phyloP scores from a whole-genome alignment of 2,888 invertebrate species.

The Pyrochroa serraticornis region DNA sequence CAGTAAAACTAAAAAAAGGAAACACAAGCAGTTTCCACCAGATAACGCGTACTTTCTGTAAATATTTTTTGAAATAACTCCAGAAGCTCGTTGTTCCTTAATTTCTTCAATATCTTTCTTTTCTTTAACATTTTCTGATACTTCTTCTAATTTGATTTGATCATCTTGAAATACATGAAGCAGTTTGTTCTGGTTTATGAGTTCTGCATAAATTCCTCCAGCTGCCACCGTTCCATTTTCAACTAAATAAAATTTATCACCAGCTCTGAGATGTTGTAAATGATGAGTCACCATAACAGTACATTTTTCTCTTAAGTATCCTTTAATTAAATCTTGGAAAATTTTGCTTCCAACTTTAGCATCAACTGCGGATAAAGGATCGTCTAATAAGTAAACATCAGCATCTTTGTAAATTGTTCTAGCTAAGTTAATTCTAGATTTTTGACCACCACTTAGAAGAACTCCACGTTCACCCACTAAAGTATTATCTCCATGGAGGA shows the following conservation, averaged over 20 bases:
- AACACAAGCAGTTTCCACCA: constrained; percentile 68
- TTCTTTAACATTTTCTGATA: constrained; percentile 31
- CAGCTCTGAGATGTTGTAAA: constrained; percentile 67
- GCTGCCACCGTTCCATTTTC: constrained; percentile 54
- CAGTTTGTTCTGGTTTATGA: not conserved
- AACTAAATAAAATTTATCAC: constrained; percentile 62
- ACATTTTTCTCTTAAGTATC: constrained; percentile 68
- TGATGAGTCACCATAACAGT: constrained; percentile 77
- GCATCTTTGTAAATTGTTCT: constrained; percentile 71
- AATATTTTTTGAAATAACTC: constrained; percentile 57
- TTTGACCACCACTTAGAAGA: constrained; percentile 67
- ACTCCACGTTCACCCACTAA: constrained; percentile 69
- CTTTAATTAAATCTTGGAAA: constrained; percentile 59
- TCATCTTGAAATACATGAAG: not conserved
- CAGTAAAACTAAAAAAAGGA: constrained; percentile 56
- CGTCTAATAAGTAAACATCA: constrained; percentile 25
- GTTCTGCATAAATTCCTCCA: not conserved
- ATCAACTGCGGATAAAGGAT: constrained; percentile 62
- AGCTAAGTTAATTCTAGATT: constrained; percentile 75
- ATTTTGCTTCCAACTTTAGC: constrained; percentile 70
- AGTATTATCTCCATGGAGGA: constrained; percentile 76
- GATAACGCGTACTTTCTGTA: constrained; percentile 74
- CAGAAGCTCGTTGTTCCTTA: constrained; percentile 66
- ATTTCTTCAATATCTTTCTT: constrained; percentile 46
- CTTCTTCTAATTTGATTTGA: not conserved